Conservation (phyloP, 2,888 invertebrate species). For the Tachina fera region DNA sequence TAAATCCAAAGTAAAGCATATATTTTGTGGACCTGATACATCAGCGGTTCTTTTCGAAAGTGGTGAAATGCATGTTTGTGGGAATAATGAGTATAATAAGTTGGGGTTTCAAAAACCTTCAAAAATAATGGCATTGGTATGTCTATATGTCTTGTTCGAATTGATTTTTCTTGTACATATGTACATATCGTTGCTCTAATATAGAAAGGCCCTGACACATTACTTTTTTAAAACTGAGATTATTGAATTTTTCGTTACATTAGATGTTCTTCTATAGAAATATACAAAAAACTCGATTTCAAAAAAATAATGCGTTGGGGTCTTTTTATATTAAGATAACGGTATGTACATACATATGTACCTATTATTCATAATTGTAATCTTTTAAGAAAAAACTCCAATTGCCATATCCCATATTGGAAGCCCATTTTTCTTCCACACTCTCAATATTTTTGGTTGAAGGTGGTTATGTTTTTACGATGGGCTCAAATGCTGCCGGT, state of each 20-base stretch:
- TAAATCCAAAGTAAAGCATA: conserved; percentile 83
- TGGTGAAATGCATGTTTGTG: conserved; percentile 86
- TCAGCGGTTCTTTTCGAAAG: conserved; percentile 86
- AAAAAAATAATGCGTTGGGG: too few relatives aligned
- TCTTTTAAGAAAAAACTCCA: conserved; percentile 82
- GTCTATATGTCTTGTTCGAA: background rate
- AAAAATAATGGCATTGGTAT: conserved; percentile 80
- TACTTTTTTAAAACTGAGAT: too few relatives aligned
- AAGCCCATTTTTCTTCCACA: conserved; percentile 85
- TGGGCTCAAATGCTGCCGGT: conserved; percentile 87
- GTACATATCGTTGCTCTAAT: too few relatives aligned
- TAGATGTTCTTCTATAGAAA: too few relatives aligned
- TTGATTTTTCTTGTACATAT: background rate
- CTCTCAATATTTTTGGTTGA: conserved; percentile 87
- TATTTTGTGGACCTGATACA: conserved; percentile 86
- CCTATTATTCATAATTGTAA: background rate
- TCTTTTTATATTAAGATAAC: too few relatives aligned
- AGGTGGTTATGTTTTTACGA: conserved; percentile 86
- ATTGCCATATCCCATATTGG: conserved; percentile 85
- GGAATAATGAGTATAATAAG: conserved; percentile 86
- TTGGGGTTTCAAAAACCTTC: conserved; percentile 84
- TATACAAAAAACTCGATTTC: too few relatives aligned
- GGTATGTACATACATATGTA: too few relatives aligned
- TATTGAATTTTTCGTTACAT: too few relatives aligned
- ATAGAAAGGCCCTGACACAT: too few relatives aligned